These are phyloP conservation scores for Chironomus tepperi DNA, from an alignment of 1,140 invertebrate genomes.

Conservation along the genomic window DNA sequence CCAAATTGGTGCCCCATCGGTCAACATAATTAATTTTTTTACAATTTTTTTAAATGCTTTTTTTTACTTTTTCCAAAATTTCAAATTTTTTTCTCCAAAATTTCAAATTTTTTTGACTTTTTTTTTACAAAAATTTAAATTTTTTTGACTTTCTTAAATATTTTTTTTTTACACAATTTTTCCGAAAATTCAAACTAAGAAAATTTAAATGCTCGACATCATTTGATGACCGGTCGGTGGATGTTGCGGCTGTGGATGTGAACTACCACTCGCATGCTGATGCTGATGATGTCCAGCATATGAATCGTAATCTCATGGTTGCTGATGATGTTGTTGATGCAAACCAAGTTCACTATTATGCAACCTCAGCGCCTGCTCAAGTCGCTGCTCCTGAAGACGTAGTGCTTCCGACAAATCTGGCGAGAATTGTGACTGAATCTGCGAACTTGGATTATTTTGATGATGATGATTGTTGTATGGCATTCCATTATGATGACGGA, in stretches of 20 bases:
- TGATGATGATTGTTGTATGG: constrained; percentile 29
- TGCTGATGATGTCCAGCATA: constrained; percentile 10
- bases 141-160: no score
- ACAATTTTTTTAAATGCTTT: no score
- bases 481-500: constrained; percentile 25
- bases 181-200: no score
- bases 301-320: constrained; percentile 11
- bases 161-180: no score
- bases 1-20: no score
- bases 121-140: no score
- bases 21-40: no score
- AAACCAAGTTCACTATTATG: constrained; percentile 46
- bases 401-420: constrained; percentile 59
- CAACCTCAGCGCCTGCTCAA: constrained; percentile 71
- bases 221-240: background rate
- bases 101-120: no score
- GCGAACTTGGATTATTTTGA: constrained; percentile 20
- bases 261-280: background rate
- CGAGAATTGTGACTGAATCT: constrained; percentile 44
- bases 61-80: no score
- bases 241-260: background rate
- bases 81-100: no score
- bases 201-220: constrained; percentile 12
- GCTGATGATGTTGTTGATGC: constrained; percentile 10
- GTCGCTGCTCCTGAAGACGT: constrained; percentile 65